Evolutionary conservation across 2,888 invertebrate species (phyloP).

Genomic region (Lissonota sp.): DNA sequence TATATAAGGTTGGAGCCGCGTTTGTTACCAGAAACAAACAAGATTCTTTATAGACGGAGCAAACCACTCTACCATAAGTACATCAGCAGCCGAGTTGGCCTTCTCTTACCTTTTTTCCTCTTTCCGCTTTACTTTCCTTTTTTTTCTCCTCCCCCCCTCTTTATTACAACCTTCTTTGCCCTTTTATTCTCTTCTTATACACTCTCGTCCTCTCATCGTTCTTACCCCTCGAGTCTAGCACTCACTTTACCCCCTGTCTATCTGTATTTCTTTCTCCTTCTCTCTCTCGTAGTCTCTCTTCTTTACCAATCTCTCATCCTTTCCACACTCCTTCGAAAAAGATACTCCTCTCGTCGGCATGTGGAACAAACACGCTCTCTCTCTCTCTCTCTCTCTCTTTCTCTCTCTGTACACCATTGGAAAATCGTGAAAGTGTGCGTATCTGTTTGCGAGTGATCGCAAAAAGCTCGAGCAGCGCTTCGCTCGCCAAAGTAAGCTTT

Average conservation of each 20-base stretch:
- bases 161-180: slow-evolving; percentile 56
- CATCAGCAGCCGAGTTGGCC: slow-evolving; percentile 66
- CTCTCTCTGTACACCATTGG: slow-evolving; percentile 13
- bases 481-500: slow-evolving; percentile 82
- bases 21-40: slow-evolving; percentile 78
- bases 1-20: too few relatives aligned
- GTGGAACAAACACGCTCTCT: slow-evolving; percentile 49
- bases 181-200: slow-evolving; percentile 48
- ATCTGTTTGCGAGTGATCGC: slow-evolving; percentile 68
- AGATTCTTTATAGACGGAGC: slow-evolving; percentile 81
- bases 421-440: slow-evolving; percentile 42
- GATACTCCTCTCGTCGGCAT: slow-evolving; percentile 62
- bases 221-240: slow-evolving; percentile 42
- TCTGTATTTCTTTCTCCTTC: too few relatives aligned
- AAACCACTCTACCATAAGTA: slow-evolving; percentile 80
- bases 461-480: slow-evolving; percentile 75
- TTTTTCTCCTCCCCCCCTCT: slow-evolving; percentile 44
- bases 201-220: slow-evolving; percentile 40
- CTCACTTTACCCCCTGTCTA: slow-evolving; percentile 53
- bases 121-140: slow-evolving; percentile 32
- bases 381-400: neutral
- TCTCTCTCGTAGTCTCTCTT: slow-evolving; percentile 62
- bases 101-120: slow-evolving; percentile 58
- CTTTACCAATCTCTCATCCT: slow-evolving; percentile 65
- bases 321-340: slow-evolving; percentile 41